Evolutionary conservation across 2,797 vertebrate genomes (phyloP).

Genomic region (Peromyscus nudipes): DNA sequence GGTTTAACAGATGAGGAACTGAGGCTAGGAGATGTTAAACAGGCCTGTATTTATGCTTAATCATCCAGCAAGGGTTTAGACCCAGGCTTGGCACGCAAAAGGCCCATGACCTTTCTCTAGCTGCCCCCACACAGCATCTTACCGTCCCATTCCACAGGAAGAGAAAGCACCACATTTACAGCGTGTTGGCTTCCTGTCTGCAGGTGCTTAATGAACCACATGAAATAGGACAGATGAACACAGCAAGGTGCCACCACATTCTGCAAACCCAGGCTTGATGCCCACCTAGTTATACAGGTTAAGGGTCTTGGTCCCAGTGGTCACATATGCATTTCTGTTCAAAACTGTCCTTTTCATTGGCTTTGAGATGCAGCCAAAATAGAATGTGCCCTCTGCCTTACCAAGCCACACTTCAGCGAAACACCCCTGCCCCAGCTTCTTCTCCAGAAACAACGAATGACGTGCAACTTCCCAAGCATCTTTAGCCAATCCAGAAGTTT

Average conservation of each 20-base stretch:
- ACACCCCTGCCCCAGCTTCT: constrained; percentile 99
- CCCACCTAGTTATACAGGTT: not conserved
- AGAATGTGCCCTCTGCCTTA: constrained; percentile 93
- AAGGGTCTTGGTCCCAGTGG: not conserved
- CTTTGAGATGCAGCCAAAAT: constrained; percentile 87
- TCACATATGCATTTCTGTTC: constrained; percentile 67
- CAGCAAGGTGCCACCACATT: not conserved
- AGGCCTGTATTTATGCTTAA: not conserved
- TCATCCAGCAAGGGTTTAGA: constrained; percentile 22
- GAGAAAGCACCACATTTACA: constrained; percentile 18
- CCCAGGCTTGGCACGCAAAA: not conserved
- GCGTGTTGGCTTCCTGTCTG: constrained; percentile 1
- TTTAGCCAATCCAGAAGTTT: constrained; percentile 98
- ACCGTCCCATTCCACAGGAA: constrained; percentile 59
- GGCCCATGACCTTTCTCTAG: not conserved
- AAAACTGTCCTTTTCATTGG: constrained; percentile 83
- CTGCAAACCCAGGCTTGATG: not conserved
- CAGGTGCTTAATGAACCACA: constrained; percentile 30
- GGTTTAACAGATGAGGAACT: constrained; percentile 75
- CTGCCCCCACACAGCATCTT: constrained; percentile 9
- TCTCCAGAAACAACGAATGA: constrained; percentile 93
- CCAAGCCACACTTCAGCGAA: constrained; percentile 99
- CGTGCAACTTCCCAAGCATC: constrained; percentile 99
- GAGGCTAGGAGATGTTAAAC: constrained; percentile 41
- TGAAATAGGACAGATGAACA: not conserved